Conservation (phyloP, 2,888 invertebrate genomes). For the Pristionchus entomophagus region DNA sequence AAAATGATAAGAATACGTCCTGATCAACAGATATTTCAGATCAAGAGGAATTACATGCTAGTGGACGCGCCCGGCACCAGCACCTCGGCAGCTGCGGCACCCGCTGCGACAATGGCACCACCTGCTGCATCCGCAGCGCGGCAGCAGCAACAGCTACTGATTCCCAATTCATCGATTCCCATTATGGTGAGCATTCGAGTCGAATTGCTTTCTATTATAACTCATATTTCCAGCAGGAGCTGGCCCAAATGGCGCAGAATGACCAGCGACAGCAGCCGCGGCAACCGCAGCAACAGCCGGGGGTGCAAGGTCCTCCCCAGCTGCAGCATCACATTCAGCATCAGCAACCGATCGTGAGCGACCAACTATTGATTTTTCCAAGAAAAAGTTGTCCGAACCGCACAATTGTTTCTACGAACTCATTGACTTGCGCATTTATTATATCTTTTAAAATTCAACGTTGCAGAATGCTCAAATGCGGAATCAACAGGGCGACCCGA, state of each 20-base stretch:
- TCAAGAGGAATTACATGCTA: background rate
- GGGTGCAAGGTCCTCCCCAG: background rate
- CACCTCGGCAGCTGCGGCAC: background rate
- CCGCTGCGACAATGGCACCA: background rate
- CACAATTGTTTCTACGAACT: background rate
- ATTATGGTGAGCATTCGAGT: no score
- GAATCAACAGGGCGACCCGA: background rate
- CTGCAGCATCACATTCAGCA: background rate
- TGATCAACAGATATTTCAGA: no score
- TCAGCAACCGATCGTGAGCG: background rate
- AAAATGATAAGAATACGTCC: no score
- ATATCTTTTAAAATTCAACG: no score
- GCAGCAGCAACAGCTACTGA: background rate
- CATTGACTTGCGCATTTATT: no score
- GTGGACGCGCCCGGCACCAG: background rate
- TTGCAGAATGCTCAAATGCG: background rate
- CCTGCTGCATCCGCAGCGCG: background rate
- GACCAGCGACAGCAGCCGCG: background rate
- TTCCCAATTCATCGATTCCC: no score
- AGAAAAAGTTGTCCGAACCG: no score
- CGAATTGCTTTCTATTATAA: no score
- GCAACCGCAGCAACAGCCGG: background rate
- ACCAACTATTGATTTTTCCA: background rate
- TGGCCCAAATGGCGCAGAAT: background rate
- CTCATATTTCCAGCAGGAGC: no score